These are phyloP conservation scores for Blastobasis lacticolella DNA, from an alignment of 2,888 invertebrate species.

Conservation along the genomic window DNA sequence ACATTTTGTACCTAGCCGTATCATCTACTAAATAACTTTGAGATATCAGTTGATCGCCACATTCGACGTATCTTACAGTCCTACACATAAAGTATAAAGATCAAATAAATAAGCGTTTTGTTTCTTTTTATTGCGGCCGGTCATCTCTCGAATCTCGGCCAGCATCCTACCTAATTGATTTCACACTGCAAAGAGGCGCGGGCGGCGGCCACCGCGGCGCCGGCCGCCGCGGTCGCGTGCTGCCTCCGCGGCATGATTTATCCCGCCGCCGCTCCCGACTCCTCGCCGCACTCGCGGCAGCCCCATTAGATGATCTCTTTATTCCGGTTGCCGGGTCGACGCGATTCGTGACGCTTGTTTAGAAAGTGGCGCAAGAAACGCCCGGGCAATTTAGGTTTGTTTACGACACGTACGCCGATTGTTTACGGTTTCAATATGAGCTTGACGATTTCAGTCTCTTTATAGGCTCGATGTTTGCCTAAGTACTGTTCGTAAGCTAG, in stretches of 20 bases:
- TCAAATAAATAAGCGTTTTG: conserved; percentile 16
- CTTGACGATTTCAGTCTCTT: too few species aligned
- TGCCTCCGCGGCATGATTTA: conserved; percentile 19
- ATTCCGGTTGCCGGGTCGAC: conserved; percentile 19
- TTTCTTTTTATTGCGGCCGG: conserved; percentile 3
- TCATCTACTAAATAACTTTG: background rate
- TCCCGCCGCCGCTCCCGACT: conserved; percentile 11
- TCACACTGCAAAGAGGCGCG: conserved; percentile 5
- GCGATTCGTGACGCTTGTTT: conserved; percentile 15
- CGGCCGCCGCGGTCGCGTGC: conserved; percentile 18
- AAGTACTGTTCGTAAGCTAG: background rate
- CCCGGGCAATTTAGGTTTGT: too few species aligned
- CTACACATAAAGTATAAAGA: too few species aligned
- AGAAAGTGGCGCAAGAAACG: conserved; percentile 1
- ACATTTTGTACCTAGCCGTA: background rate
- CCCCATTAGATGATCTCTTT: conserved; percentile 22
- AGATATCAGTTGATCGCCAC: conserved; percentile 1
- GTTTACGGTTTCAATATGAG: too few species aligned
- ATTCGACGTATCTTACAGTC: background rate
- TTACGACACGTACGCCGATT: too few species aligned
- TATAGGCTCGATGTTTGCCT: too few species aligned
- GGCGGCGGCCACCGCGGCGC: conserved; percentile 2
- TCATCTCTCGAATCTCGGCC: background rate
- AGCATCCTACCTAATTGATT: conserved; percentile 11
- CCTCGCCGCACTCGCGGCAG: conserved; percentile 26